Evolutionary conservation across 2,888 invertebrate species (phyloP), one percentile per base, ranked within the genome.

Genomic region (Argyra leucocephala): DNA sequence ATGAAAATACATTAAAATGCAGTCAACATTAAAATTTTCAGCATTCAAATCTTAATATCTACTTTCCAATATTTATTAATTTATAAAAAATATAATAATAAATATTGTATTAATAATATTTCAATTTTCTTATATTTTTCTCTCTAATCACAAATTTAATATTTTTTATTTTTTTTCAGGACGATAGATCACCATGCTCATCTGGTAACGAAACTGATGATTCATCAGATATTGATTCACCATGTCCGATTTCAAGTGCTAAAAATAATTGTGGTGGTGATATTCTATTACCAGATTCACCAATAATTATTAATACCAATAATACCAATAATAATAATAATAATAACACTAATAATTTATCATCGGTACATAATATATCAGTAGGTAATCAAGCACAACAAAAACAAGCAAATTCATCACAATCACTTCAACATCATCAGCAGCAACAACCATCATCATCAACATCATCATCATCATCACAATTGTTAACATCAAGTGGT

Each of bases 171-270:
- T 22, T 22, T 36, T 74, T 75, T 12, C 69, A 78, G 78, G 78
- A 78, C 68, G 78, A 76, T 59, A 75, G 78, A 65, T 77, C 78
- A 68, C 76, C 78, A 6, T 70, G 75, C 37, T 76, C 78, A 63
- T 77, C 78, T 57, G 75, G 72, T 61, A 77, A 77, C 68, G 78
- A 78, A 63, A 76, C 77, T 10, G 78, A 78, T 64, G 78, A 78
- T 24, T 78, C 78, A 15, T 78, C 78, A 61, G 78, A 78, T 67
- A 72, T 76, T 58, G 78, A 78, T 69, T 74, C 77, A 59, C 74
- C 75, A 31, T 72, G 71, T 69, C 74, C 75, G 6, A 67, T 70
- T 4, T 69, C 69, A 36, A 63, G 68, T 58, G 69, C 68, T 59
- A 68, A 63, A 37, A 61, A 18, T 26, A 58, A 59, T 59, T n/a